Percentiles rank a stretch among this genome's conserved stretches.
Evolutionary conservation across 1,140 invertebrate genomes (phyloP).

Genomic region (Stratiolaelaps scimitus): DNA sequence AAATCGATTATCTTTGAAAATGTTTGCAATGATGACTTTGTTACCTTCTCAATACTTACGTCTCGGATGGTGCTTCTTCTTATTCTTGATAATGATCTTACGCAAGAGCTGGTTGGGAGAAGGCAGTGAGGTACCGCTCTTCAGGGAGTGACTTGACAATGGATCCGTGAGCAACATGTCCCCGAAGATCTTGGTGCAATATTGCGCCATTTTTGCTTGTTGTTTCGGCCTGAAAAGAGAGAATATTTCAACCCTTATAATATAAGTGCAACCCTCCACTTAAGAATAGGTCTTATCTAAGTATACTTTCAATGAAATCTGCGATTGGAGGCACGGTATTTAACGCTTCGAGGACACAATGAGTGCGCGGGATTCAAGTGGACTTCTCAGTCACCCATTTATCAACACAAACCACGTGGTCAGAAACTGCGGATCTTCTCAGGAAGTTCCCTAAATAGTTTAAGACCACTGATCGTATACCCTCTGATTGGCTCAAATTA

Average conservation of each 20-base stretch:
- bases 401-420: too few relatives aligned
- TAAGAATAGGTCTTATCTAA: too few relatives aligned
- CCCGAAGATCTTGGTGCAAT: slow-evolving; percentile 87
- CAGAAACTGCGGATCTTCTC: too few relatives aligned
- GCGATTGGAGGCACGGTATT: slow-evolving; percentile 21
- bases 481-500: too few relatives aligned
- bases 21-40: too few relatives aligned
- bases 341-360: slow-evolving; percentile 30
- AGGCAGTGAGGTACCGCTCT: slow-evolving; percentile 64
- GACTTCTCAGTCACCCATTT: too few relatives aligned
- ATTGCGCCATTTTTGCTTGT: slow-evolving; percentile 92
- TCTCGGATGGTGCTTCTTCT: slow-evolving; percentile 74
- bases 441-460: too few relatives aligned
- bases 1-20: too few relatives aligned
- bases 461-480: too few relatives aligned
- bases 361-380: too few relatives aligned
- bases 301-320: slow-evolving; percentile 28
- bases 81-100: slow-evolving; percentile 96
- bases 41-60: slow-evolving; percentile 20
- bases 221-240: slow-evolving; percentile 59
- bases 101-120: slow-evolving; percentile 67
- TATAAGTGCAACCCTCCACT: too few relatives aligned
- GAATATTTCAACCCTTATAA: background rate
- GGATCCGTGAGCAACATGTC: slow-evolving; percentile 83
- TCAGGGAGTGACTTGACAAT: slow-evolving; percentile 65